These are phyloP conservation scores for Macropus fuliginosus DNA, from an alignment of 2,797 vertebrate genomes.

Conservation along the genomic window DNA sequence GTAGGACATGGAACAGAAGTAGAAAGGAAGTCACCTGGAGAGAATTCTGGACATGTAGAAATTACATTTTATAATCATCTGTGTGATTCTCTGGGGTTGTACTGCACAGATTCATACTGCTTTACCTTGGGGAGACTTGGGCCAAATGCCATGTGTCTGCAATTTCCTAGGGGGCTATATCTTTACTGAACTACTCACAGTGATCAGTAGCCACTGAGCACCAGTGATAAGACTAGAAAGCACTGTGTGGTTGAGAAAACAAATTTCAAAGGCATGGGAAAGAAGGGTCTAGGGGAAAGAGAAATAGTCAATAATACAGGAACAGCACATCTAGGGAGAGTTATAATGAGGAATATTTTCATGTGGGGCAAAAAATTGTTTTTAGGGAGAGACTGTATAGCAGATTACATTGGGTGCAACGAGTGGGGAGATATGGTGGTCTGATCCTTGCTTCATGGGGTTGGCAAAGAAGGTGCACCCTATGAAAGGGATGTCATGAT, in stretches of 20 bases:
- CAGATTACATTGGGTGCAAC: background rate
- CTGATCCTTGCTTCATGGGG: background rate
- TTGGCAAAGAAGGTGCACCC: background rate
- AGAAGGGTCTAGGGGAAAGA: background rate
- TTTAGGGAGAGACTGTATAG: background rate
- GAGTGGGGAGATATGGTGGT: background rate
- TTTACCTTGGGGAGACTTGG: background rate
- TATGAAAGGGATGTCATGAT: background rate
- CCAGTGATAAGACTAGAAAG: background rate
- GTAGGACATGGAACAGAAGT: background rate
- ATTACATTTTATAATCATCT: background rate
- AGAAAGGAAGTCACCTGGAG: background rate
- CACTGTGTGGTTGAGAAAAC: background rate
- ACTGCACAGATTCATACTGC: background rate
- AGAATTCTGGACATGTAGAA: background rate
- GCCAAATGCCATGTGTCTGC: background rate
- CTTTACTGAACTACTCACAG: background rate
- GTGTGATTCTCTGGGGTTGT: background rate
- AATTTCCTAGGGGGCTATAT: background rate
- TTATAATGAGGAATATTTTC: background rate
- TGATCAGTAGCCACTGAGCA: background rate
- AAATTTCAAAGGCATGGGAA: background rate
- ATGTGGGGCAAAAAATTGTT: background rate
- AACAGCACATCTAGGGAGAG: background rate
- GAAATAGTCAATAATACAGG: background rate